Base-by-base conservation (phyloP, 2,113 vertebrate genomes). In the Pedionomus torquatus region DNA sequence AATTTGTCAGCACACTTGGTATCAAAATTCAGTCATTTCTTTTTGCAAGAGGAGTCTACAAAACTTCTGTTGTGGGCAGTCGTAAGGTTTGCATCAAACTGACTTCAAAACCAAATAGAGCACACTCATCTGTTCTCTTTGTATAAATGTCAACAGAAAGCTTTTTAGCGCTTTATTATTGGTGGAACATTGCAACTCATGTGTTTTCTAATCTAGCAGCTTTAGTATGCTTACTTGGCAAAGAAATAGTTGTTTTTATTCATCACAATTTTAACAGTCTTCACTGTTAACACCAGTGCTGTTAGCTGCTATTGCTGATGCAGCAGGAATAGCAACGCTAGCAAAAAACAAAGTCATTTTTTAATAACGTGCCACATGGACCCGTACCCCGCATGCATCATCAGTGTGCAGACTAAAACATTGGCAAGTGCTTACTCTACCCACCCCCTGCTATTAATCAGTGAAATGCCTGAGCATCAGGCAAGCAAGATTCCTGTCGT, bases 1-100 rank as follows among this genome's bases (percentile, higher is more conserved):
- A 96, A 98, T 97, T 97, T 98, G 97, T 98, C 97, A 98, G 97
- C 95, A 97, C 94, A 96, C 94, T 78, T 18, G 8, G 72, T 93
- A 95, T 97, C 96, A 96, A 94, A 98, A 98, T 98, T 98, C 98
- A 98, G 97, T 98, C 94, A 96, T 95, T 98, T 97, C 83, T 92
- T 94, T 83, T 89, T 82, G 87, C 93, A 89, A 85, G 74, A 95
- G 76, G 70, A 92, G 96, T 86, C 92, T 96, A 69, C 72, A 96
- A 87, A 96, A 93, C 72, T 96, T 89, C 90, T 88, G 93, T 93
- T 83, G 86, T 86, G 51, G 92, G 81, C 79, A 92, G 68, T 66
- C 95, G 52, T 78, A 95, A 89, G 85, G 83, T 88, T 93, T 95
- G 83, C 68, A 89, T 89, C 79, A 94, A 95, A 84, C 63, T 68